Base-by-base conservation (phyloP, 2,113 vertebrate genomes). In the Pteruthius melanotis region DNA sequence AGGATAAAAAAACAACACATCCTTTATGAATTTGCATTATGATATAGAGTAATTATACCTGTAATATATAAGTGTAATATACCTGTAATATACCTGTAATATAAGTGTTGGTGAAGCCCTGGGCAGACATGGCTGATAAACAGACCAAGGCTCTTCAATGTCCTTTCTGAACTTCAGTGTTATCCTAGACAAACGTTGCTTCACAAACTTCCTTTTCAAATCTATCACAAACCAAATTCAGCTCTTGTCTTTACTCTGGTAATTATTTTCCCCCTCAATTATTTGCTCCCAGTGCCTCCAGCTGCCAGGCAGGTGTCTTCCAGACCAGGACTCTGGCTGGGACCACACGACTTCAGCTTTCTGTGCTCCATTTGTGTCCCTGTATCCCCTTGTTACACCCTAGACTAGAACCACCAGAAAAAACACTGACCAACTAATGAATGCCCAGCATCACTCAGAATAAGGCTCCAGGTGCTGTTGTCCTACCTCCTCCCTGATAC, bases 211-310 rank as follows among this genome's bases (percentile, higher is more conserved):
- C n/a, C 13, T 59, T 89, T 84, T 78, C 37, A 76, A 72, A 75
- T 0, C 0, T 18, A 74, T 7, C 44, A 23, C 57, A 75, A 42
- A 47, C 30, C 13, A 64, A 18, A 45, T 9, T 49, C 50, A 44
- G 21, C 15, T 45, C 21, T 39, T 80, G 37, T 49, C 47, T 49
- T 71, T 52, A 82, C 26, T 10, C 42, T 31, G 21, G 6, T 35
- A n/a, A 66, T 59, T 75, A 63, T 14, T 83, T 57, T 63, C 7
- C 8, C 10, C 57, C 42, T 88, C 56, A 40, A 3, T 26, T 78
- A 23, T 31, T 77, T 85, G 15, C 31, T 70, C 59, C 39, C 59
- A 42, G 3, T 39, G 40, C 33, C 61, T 74, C 13, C 64, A 70
- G 64, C 18, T 56, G 45, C 33, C 61, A 83, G 33, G n/a, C 15